These are phyloP conservation scores for Brachypteracias leptosomus DNA, from an alignment of 2,113 vertebrate species.

Conservation along the genomic window DNA sequence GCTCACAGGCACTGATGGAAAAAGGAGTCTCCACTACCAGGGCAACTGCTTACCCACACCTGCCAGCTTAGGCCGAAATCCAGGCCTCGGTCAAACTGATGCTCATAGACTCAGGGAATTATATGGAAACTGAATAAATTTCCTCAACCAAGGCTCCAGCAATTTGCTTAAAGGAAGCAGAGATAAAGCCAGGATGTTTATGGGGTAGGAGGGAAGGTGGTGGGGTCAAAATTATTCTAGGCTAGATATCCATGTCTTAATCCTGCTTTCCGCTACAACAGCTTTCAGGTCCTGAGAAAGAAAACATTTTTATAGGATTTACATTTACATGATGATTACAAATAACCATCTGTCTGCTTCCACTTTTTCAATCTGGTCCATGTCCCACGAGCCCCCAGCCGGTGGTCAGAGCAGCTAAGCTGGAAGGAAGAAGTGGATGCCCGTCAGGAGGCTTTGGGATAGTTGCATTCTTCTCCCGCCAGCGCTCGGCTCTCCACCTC, in stretches of 20 bases:
- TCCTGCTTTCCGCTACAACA: conserved; percentile 37
- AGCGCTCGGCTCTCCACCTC: conserved; percentile 42
- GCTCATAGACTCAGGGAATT: conserved; percentile 9
- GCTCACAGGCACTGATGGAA: not conserved
- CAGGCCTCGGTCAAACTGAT: not conserved
- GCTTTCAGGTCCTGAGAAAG: conserved; percentile 32
- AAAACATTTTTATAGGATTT: conserved; percentile 68
- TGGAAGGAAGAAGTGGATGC: conserved; percentile 44
- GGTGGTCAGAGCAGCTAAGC: conserved; percentile 65
- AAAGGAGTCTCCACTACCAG: not conserved
- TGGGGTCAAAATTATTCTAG: conserved; percentile 41
- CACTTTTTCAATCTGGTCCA: conserved; percentile 71
- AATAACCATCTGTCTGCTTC: conserved; percentile 77
- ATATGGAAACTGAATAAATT: not conserved
- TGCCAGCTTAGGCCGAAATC: conserved; percentile 47
- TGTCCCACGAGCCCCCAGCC: conserved; percentile 59
- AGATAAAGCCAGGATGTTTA: conserved; percentile 17
- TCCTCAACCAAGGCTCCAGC: not conserved
- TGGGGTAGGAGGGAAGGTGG: not conserved
- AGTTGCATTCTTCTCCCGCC: conserved; percentile 78
- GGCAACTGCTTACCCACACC: conserved; percentile 40
- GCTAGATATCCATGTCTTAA: conserved; percentile 27
- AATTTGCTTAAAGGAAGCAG: conserved; percentile 41
- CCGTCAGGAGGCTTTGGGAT: conserved; percentile 63
- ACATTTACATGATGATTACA: conserved; percentile 76